Conservation (phyloP, 2,888 invertebrate genomes). For the Cetonia aurata region DNA sequence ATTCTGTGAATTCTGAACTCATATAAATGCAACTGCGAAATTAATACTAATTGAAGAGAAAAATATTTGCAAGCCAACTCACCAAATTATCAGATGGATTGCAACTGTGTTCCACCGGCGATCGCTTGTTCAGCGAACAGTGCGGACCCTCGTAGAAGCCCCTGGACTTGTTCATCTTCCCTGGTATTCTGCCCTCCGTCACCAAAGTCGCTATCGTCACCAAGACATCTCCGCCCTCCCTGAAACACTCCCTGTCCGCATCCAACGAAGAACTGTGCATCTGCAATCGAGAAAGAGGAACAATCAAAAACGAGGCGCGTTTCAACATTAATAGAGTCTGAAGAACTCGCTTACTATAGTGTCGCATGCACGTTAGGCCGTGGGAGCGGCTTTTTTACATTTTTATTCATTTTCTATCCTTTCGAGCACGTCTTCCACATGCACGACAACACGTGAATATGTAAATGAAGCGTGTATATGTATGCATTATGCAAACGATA, state of each 20-base stretch:
- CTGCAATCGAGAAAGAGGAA: slow-evolving; percentile 57
- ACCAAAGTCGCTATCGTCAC: slow-evolving; percentile 65
- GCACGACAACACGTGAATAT: slow-evolving; percentile 10
- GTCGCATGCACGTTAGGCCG: not conserved
- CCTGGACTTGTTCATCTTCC: slow-evolving; percentile 57
- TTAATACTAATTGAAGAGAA: slow-evolving; percentile 10
- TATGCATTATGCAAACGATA: slow-evolving; percentile 1
- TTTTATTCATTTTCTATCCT: slow-evolving; percentile 15
- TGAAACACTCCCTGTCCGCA: slow-evolving; percentile 52
- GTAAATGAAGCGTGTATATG: slow-evolving; percentile 27
- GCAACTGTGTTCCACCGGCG: slow-evolving; percentile 67
- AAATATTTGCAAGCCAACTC: slow-evolving; percentile 52
- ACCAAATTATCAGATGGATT: slow-evolving; percentile 69
- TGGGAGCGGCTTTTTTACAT: slow-evolving; percentile 10
- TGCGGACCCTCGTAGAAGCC: slow-evolving; percentile 80
- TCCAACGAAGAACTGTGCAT: slow-evolving; percentile 65
- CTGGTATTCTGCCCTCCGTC: slow-evolving; percentile 65
- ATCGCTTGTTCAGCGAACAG: slow-evolving; percentile 66
- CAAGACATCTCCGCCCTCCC: slow-evolving; percentile 62
- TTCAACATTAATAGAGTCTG: not conserved
- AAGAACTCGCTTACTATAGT: not conserved
- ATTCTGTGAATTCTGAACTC: too few species aligned
- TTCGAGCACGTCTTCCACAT: not conserved
- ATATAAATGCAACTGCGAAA: too few species aligned
- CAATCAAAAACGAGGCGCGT: slow-evolving; percentile 2